Base-by-base conservation (phyloP, 2,797 vertebrate species). In the Oreonectes daqikongensis region DNA sequence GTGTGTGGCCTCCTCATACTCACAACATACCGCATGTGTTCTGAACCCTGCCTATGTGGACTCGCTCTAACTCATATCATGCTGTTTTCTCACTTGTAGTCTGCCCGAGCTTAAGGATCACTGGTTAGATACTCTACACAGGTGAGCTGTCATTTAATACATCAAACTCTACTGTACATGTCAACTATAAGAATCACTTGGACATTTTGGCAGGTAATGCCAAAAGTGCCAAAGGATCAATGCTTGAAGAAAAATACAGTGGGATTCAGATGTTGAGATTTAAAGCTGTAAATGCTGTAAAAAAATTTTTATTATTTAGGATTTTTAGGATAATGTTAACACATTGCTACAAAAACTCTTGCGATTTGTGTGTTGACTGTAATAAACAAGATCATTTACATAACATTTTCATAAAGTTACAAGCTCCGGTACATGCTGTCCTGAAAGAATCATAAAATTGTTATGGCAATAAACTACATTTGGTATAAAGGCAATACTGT, bases 61-160 rank as follows among this genome's bases (percentile, higher is more conserved):
- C 52, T 26, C 53, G 24, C 11, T 55, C 81, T 84, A 90, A 87
- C 87, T 88, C 61, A 75, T 69, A 86, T 89, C 88, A 95, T 95
- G 94, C 87, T 90, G 86, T 87, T 87, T 81, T 86, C 85, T 90
- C 78, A 72, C 85, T 84, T 84, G 57, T 90, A 94, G 93, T 81
- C 92, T 86, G 0, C 79, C 35, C 84, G 92, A 94, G 81, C 91
- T 94, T 77, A 95, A 95, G 90, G 90, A 93, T 79, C 91, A 84
- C 90, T 94, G 94, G 92, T 89, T 91, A 74, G 91, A 94, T 85
- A 94, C 91, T 26, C 81, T 95, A 64, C 81, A 87, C 88, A 87
- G 95, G 97, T 98, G 92, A 91, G 94, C 84, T 20, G 35, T 17
- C 2, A 18, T 60, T 46, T 79, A 5, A 35, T 46, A 3, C 42